Evolutionary conservation across 2,797 vertebrate genomes (phyloP), one percentile per base, ranked within the genome.

Genomic region (Sebastiscus tertius): DNA sequence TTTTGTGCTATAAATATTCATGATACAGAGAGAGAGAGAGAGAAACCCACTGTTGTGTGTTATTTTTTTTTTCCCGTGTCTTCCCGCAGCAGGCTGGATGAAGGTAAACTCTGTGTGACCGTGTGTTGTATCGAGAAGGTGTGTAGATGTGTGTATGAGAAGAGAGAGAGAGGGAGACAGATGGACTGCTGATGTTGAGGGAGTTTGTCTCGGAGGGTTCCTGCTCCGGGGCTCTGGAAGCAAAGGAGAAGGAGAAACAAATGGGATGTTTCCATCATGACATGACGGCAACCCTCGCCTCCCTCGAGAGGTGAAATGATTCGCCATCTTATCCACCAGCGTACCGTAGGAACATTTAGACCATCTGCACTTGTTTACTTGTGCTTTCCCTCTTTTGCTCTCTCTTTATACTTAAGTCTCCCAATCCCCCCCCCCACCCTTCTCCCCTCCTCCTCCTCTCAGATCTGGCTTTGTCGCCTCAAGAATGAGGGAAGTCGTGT

Each of bases 1-100:
- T 26, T 56, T 59, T 72, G 56, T 79, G 13, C 85, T 87, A 81
- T 83, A 85, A 83, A 88, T 91, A 87, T 69, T 64, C 34, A 69
- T 36, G 27, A 9, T 0, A 56, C 46, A 20, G 39, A 72, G 42
- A 46, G 56, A 70, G 58, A 81, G 39, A 72, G 33, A 46, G 56
- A 70, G 59, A 81, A 77, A 77, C 65, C 59, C 46, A 16, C 65
- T 55, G 77, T 55, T 75, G 64, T 83, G 70, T 77, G 5, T 39
- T 16, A 3, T 56, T 24, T 78, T 33, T 26, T 29, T 13, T 27
- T 55, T 26, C 67, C 55, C 8, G 1, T 56, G 27, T 64, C 20
- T 24, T 22, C 54, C 55, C 77, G 39, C 80, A n/a, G 77, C 22
- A 36, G 83, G 72, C 84, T 86, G 16, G 6, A 75, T 56, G 27